phyloP scores from a whole-genome alignment of 2,113 vertebrate genomes.

The Amblyopsis rosae region DNA sequence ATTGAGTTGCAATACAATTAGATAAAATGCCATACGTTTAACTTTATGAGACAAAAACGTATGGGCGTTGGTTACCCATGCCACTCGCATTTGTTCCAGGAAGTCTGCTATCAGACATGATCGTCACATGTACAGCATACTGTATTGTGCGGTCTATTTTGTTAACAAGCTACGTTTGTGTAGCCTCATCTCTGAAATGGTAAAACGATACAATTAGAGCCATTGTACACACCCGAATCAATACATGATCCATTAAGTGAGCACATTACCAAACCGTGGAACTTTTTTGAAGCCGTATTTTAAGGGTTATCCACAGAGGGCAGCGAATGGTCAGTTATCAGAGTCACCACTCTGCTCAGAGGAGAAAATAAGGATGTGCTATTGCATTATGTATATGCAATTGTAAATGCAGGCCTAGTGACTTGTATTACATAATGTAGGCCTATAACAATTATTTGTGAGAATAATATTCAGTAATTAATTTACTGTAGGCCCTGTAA shows the following conservation, averaged over 20 bases:
- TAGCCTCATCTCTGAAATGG: constrained; percentile 29
- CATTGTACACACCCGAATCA: constrained; percentile 37
- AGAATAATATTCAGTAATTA: no score
- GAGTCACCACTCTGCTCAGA: no score
- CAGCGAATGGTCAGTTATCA: no score
- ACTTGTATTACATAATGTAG: no score
- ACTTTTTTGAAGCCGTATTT: neutral
- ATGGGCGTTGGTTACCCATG: constrained; percentile 57
- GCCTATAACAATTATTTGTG: no score
- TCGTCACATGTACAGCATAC: neutral
- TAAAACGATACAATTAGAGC: constrained; percentile 52
- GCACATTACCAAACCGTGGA: constrained; percentile 50
- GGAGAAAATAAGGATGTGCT: no score
- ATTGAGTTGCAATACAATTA: neutral
- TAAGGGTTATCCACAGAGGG: neutral
- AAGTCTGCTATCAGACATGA: constrained; percentile 35
- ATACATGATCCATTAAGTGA: constrained; percentile 56
- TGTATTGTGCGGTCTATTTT: neutral
- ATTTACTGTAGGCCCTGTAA: no score
- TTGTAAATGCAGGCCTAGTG: no score
- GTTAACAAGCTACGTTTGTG: constrained; percentile 25
- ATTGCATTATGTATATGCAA: no score
- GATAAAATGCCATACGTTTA: neutral
- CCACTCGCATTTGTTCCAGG: constrained; percentile 34
- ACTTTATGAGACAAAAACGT: neutral